A percentile compares a stretch with the other conserved stretches of the same genome.
phyloP scores from a whole-genome alignment of 2,113 vertebrate species.

The Collichthys lucidus region DNA sequence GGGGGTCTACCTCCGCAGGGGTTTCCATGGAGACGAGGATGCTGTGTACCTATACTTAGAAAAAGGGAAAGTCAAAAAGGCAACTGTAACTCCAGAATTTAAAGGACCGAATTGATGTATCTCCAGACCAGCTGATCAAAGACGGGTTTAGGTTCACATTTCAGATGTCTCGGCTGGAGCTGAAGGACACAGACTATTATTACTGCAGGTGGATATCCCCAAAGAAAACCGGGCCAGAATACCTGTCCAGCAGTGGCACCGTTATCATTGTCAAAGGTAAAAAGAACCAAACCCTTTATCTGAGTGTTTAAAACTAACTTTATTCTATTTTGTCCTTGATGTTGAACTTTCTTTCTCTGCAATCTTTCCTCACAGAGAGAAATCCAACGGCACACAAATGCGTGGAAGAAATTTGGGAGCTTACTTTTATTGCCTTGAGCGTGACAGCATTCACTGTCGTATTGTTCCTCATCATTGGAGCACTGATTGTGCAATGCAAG shows the following conservation, averaged over 20 bases:
- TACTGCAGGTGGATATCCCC: constrained; percentile 64
- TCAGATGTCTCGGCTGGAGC: constrained; percentile 52
- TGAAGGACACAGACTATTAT: constrained; percentile 71
- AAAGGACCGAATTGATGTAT: not conserved
- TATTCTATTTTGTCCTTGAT: not conserved
- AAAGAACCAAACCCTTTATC: not conserved
- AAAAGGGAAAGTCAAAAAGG: accelerated
- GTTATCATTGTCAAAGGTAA: constrained; percentile 75
- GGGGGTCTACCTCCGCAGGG: constrained; percentile 40
- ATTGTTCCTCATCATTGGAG: not conserved
- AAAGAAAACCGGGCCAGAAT: accelerated
- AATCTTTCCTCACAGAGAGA: constrained; percentile 39
- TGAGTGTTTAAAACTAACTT: not conserved
- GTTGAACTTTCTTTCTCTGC: not conserved
- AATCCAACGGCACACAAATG: constrained; percentile 34
- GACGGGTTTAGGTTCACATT: constrained; percentile 30
- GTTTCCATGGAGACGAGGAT: accelerated
- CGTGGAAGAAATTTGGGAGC: not conserved
- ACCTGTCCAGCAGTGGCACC: constrained; percentile 38
- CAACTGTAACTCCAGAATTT: accelerated
- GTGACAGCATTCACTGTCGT: not conserved
- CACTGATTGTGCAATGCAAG: constrained; percentile 35
- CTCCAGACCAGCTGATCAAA: accelerated
- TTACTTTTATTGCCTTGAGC: constrained; percentile 37
- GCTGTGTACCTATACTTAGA: constrained; percentile 37